phyloP scores from a whole-genome alignment of 2,888 invertebrate species.

The Luperina nickerlii region DNA sequence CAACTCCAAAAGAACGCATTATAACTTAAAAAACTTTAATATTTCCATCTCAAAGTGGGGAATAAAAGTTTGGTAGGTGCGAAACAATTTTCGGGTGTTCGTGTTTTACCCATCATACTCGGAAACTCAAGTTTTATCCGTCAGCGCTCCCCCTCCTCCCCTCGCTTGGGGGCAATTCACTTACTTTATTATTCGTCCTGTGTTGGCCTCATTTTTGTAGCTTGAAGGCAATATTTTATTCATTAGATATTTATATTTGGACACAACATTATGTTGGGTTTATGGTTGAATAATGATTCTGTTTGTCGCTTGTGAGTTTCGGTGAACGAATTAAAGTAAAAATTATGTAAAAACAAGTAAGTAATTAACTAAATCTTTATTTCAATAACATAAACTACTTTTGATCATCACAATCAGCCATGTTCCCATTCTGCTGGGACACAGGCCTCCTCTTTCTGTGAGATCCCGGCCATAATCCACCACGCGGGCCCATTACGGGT shows the following conservation, averaged over 20 bases:
- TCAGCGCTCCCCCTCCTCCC: conserved; percentile 4
- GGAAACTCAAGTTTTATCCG: conserved; percentile 61
- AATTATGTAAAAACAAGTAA: background rate
- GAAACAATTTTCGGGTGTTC: conserved; percentile 67
- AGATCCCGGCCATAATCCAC: background rate
- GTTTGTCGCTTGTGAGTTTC: conserved; percentile 21
- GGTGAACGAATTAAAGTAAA: conserved; percentile 8
- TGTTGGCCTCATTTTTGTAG: conserved; percentile 69
- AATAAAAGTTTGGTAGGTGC: conserved; percentile 65
- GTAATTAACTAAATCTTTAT: background rate
- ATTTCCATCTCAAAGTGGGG: conserved; percentile 62
- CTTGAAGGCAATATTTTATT: conserved; percentile 65
- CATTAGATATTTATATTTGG: conserved; percentile 66
- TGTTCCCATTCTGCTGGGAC: background rate
- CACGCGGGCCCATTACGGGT: background rate
- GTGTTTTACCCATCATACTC: conserved; percentile 64
- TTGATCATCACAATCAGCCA: background rate
- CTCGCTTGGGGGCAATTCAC: conserved; percentile 53
- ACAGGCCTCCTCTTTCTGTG: background rate
- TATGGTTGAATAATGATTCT: conserved; percentile 44
- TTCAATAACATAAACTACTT: background rate
- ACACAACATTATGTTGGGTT: conserved; percentile 53
- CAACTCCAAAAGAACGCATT: conserved; percentile 47
- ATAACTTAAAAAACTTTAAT: conserved; percentile 58
- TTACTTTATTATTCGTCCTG: conserved; percentile 66